Evolutionary conservation across 2,888 invertebrate genomes (phyloP).

Genomic region (Sphaerophoria taeniata): DNA sequence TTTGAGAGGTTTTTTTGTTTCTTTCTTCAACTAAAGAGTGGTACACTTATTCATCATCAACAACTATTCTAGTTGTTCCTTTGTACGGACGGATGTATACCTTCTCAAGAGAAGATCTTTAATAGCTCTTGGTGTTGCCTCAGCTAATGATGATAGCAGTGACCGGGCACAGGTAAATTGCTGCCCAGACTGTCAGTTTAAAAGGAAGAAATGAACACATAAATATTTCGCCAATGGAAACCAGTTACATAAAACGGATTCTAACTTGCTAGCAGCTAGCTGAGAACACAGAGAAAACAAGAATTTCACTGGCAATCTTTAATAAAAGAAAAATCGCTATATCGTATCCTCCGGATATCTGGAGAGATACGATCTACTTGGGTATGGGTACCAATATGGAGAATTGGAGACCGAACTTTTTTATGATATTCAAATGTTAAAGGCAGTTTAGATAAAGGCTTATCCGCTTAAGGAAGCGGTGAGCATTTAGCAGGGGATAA

Average conservation of each 20-base stretch:
- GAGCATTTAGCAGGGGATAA: conserved; percentile 31
- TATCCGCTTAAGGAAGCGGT: conserved; percentile 20
- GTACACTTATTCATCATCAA: conserved; percentile 40
- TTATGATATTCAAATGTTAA: conserved; percentile 57
- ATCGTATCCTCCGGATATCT: conserved; percentile 44
- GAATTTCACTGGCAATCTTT: conserved; percentile 65
- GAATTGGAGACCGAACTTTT: conserved; percentile 42
- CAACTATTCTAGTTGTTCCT: conserved; percentile 32
- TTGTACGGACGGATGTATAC: conserved; percentile 43
- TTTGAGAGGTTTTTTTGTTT: neutral
- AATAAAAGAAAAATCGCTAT: neutral
- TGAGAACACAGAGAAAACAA: neutral
- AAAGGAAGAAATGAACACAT: conserved; percentile 35
- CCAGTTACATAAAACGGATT: conserved; percentile 73
- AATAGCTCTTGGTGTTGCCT: conserved; percentile 69
- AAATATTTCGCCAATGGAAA: conserved; percentile 41
- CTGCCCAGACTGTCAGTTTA: conserved; percentile 24
- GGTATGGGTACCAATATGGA: conserved; percentile 9
- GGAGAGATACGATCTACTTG: neutral
- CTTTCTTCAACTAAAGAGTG: neutral
- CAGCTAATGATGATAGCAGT: conserved; percentile 70
- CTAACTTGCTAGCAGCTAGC: conserved; percentile 49
- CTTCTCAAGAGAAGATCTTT: conserved; percentile 44
- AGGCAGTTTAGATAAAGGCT: conserved; percentile 31
- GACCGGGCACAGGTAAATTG: conserved; percentile 72